Evolutionary conservation across 2,888 invertebrate species (phyloP).

Genomic region (Choreutis nemorana): DNA sequence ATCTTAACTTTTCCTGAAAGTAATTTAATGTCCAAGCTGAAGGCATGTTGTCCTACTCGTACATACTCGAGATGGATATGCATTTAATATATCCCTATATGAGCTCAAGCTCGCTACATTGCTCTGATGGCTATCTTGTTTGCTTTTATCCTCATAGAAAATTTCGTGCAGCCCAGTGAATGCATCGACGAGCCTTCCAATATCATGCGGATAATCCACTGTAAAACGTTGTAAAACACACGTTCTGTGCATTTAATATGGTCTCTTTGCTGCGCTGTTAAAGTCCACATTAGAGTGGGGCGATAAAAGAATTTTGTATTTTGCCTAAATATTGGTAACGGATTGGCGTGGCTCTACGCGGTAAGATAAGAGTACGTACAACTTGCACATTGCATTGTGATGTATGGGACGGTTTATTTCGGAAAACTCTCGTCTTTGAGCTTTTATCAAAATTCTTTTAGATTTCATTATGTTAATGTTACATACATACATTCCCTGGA

Average conservation of each 20-base stretch:
- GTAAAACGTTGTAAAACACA: conserved; percentile 49
- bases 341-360: conserved; percentile 52
- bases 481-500: no score
- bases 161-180: conserved; percentile 62
- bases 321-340: conserved; percentile 63
- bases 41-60: no score
- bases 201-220: conserved; percentile 57
- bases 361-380: conserved; percentile 52
- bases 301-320: conserved; percentile 44
- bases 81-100: conserved; percentile 17
- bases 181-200: conserved; percentile 61
- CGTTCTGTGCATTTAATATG: conserved; percentile 18
- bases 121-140: conserved; percentile 61
- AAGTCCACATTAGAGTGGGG: conserved; percentile 24
- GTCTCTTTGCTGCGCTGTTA: conserved; percentile 21
- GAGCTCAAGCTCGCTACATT: conserved; percentile 33
- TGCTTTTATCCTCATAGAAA: conserved; percentile 66
- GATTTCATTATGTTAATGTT: no score
- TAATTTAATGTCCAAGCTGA: no score
- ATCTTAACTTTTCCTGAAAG: no score
- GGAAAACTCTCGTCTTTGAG: conserved; percentile 36
- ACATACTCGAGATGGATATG: no score
- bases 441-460: conserved; percentile 14
- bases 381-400: conserved; percentile 53
- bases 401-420: conserved; percentile 57